A percentile compares a stretch with the other conserved stretches of the same genome.
phyloP scores from a whole-genome alignment of 2,113 vertebrate genomes.

The Apodemus sylvaticus region DNA sequence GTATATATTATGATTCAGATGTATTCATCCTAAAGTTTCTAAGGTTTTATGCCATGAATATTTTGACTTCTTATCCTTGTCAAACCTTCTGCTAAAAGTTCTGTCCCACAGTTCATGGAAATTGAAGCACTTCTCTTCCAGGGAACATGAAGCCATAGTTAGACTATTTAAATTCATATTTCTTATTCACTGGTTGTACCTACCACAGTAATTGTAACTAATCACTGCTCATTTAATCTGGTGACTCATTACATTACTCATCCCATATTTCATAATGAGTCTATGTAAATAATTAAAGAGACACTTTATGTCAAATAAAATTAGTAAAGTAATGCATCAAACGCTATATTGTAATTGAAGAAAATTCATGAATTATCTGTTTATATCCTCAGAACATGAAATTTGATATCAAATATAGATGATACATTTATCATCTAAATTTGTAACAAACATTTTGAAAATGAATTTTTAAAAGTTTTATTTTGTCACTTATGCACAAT shows the following conservation, averaged over 20 bases:
- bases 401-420: background rate
- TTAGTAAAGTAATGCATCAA: constrained; percentile 64
- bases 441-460: background rate
- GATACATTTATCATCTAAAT: background rate
- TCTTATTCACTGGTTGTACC: background rate
- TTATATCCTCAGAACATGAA: background rate
- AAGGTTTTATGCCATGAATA: background rate
- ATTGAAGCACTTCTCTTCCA: background rate
- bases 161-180: background rate
- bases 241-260: constrained; percentile 60
- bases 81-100: background rate
- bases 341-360: constrained; percentile 1
- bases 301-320: constrained; percentile 57
- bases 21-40: background rate
- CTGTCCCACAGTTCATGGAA: background rate
- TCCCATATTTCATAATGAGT: constrained; percentile 12
- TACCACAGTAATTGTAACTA: background rate
- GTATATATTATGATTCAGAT: background rate
- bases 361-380: background rate
- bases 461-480: background rate
- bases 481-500: background rate
- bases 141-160: background rate
- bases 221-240: background rate
- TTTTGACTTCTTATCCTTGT: background rate
- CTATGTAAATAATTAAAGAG: constrained; percentile 50